phyloP scores from a whole-genome alignment of 2,797 vertebrate genomes.

The Threskiornis aethiopicus region DNA sequence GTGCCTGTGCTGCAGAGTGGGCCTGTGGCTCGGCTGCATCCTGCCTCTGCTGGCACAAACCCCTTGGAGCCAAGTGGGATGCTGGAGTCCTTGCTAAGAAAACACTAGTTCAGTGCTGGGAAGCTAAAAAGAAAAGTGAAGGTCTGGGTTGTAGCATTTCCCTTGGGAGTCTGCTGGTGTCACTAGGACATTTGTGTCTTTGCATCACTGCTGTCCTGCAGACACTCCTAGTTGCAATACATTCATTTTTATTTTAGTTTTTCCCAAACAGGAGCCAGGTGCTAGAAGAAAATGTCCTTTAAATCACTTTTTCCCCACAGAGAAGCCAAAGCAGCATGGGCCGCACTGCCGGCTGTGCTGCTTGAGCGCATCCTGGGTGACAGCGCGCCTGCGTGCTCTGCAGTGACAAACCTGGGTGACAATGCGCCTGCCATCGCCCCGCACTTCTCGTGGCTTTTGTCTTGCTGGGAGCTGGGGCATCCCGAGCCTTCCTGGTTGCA shows the following conservation, averaged over 20 bases:
- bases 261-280: not conserved
- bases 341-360: not conserved
- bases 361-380: rapidly evolving
- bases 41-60: not conserved
- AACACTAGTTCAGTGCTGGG: not conserved
- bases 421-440: not conserved
- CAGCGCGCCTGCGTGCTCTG: rapidly evolving
- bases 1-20: not conserved
- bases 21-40: not conserved
- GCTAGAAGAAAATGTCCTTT: not conserved
- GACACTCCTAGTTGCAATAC: not conserved
- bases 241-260: not conserved
- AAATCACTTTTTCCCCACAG: not conserved
- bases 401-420: not conserved
- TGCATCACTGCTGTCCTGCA: not conserved
- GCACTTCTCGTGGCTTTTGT: not conserved
- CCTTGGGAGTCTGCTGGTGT: not conserved
- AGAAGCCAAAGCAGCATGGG: not conserved
- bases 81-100: not conserved
- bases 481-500: rapidly evolving
- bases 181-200: rapidly evolving
- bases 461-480: not conserved
- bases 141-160: not conserved
- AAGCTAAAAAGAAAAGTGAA: not conserved
- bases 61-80: not conserved